A percentile compares a stretch with the other conserved stretches of the same genome.
phyloP scores from a whole-genome alignment of 2,797 vertebrate species.

The Mastacembelus armatus region DNA sequence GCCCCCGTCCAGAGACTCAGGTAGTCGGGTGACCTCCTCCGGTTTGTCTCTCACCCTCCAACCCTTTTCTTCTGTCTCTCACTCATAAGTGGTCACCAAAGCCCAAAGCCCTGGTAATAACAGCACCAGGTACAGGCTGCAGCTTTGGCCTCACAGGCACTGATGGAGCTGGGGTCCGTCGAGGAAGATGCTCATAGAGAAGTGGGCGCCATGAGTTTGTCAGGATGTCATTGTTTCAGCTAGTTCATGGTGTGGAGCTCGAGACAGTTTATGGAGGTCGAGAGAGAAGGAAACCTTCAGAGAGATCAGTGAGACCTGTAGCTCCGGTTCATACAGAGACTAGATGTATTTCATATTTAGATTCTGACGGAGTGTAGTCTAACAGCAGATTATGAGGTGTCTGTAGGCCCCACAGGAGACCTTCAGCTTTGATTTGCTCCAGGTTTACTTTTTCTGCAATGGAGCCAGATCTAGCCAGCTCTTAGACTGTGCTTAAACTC shows the following conservation, averaged over 20 bases:
- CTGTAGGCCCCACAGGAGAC: conserved; percentile 47
- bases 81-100: conserved; percentile 38
- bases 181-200: conserved; percentile 1
- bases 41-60: conserved; percentile 4
- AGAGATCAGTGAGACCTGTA: conserved; percentile 15
- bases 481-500: conserved; percentile 40
- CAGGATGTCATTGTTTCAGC: too few relatives aligned
- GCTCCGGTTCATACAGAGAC: conserved; percentile 38
- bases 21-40: conserved; percentile 50
- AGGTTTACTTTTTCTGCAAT: conserved; percentile 44
- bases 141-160: background rate
- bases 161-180: background rate
- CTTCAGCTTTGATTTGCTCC: conserved; percentile 47
- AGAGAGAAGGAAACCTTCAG: conserved; percentile 12
- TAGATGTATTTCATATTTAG: conserved; percentile 32
- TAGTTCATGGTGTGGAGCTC: too few relatives aligned
- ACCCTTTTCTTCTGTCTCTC: conserved; percentile 36
- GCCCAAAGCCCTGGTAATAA: conserved; percentile 30
- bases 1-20: conserved; percentile 31
- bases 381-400: conserved; percentile 45
- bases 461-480: conserved; percentile 40
- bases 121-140: background rate
- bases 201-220: too few relatives aligned
- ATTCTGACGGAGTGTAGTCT: conserved; percentile 29
- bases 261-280: background rate